These are phyloP conservation scores for Monodelphis domestica DNA, from an alignment of 2,797 vertebrate species.

Conservation along the genomic window DNA sequence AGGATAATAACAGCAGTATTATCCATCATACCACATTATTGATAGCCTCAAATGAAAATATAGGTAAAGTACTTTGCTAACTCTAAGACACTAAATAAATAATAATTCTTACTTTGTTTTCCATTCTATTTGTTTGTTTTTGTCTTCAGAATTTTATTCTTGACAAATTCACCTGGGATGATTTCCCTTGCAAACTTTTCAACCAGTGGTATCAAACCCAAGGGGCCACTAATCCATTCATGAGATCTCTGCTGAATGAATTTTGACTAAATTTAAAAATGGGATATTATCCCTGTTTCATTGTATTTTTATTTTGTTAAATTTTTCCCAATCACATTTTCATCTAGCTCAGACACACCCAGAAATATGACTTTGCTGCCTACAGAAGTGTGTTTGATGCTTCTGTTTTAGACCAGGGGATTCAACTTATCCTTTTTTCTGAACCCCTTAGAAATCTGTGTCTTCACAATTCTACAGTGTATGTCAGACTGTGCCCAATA, in stretches of 20 bases:
- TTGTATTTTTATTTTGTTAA: neutral
- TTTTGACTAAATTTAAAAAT: neutral
- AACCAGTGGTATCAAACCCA: neutral
- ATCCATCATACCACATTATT: neutral
- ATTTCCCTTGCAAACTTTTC: neutral
- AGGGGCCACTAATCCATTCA: neutral
- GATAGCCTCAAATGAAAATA: neutral
- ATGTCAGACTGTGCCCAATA: neutral
- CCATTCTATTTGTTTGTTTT: neutral
- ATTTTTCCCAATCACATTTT: neutral
- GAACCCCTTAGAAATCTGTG: neutral
- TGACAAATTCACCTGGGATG: neutral
- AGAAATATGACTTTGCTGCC: neutral
- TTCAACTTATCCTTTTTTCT: neutral
- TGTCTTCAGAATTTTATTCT: neutral
- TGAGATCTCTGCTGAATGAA: neutral
- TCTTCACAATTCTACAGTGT: neutral
- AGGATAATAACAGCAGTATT: neutral
- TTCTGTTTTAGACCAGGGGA: neutral
- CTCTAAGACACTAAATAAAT: neutral
- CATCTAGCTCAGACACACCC: neutral
- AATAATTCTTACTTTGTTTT: neutral
- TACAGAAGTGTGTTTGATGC: too few species aligned
- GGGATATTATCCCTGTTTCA: neutral
- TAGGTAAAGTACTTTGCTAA: neutral